Conservation (phyloP, 2,113 vertebrate genomes). For the Pituophis catenifer region DNA sequence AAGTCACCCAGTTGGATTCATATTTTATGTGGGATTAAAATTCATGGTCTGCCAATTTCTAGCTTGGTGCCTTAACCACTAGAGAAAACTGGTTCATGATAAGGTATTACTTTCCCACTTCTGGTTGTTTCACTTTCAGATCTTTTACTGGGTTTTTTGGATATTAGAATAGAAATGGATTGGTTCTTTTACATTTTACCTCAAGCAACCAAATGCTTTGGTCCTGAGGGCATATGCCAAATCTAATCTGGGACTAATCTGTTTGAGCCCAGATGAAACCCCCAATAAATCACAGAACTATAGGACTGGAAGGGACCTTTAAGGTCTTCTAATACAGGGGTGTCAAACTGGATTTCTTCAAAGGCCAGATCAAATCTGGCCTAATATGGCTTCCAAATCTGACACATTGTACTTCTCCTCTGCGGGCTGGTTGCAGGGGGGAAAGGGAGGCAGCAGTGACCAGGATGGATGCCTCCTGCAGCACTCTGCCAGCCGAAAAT, state of each 20-base stretch:
- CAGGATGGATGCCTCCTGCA: too few species aligned
- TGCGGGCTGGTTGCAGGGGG: too few species aligned
- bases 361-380: too few species aligned
- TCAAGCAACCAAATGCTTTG: not conserved
- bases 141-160: not conserved
- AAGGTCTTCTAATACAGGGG: not conserved
- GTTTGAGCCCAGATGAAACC: not conserved
- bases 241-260: not conserved
- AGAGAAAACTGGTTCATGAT: not conserved
- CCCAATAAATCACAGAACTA: not conserved
- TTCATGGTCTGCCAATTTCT: not conserved
- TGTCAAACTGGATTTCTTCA: too few species aligned
- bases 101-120: not conserved
- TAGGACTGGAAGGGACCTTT: not conserved
- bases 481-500: too few species aligned
- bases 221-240: not conserved
- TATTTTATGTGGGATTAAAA: not conserved
- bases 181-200: not conserved
- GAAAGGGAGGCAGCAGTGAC: too few species aligned
- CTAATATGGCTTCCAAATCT: too few species aligned
- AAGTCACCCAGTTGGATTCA: not conserved
- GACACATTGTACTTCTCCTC: too few species aligned
- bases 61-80: not conserved
- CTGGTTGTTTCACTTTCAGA: not conserved
- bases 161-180: not conserved